Conservation (phyloP, 2,113 vertebrate species). For the Morone chrysops region DNA sequence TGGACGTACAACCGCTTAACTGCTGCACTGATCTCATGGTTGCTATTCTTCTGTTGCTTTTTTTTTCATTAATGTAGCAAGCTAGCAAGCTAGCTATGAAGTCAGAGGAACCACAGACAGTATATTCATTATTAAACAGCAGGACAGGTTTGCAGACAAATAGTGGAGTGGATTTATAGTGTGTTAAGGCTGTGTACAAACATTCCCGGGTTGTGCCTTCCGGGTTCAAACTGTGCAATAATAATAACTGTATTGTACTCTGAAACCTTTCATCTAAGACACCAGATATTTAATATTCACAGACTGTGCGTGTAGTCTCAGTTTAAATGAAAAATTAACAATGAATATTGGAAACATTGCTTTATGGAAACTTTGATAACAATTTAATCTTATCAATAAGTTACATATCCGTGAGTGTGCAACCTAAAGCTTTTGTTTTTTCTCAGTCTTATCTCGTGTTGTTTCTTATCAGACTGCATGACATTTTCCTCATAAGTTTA, state of each 20-base stretch:
- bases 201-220: neutral
- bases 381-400: constrained; percentile 26
- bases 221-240: neutral
- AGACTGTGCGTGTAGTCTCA: neutral
- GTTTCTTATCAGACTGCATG: constrained; percentile 5
- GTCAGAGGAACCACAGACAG: neutral
- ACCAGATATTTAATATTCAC: neutral
- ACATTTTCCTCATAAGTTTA: constrained; percentile 20
- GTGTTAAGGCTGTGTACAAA: neutral
- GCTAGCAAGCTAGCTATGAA: too few relatives aligned
- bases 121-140: constrained; percentile 4
- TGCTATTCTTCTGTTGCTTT: neutral
- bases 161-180: neutral
- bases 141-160: neutral
- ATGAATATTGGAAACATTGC: neutral
- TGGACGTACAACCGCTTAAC: neutral
- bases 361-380: constrained; percentile 16
- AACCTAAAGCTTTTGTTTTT: neutral
- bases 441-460: neutral
- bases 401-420: constrained; percentile 1
- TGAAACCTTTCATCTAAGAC: neutral
- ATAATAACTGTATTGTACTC: neutral
- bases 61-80: neutral
- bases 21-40: neutral
- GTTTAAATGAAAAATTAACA: neutral